phyloP scores from a whole-genome alignment of 1,140 invertebrate genomes.

The Penaeus vannamei region DNA sequence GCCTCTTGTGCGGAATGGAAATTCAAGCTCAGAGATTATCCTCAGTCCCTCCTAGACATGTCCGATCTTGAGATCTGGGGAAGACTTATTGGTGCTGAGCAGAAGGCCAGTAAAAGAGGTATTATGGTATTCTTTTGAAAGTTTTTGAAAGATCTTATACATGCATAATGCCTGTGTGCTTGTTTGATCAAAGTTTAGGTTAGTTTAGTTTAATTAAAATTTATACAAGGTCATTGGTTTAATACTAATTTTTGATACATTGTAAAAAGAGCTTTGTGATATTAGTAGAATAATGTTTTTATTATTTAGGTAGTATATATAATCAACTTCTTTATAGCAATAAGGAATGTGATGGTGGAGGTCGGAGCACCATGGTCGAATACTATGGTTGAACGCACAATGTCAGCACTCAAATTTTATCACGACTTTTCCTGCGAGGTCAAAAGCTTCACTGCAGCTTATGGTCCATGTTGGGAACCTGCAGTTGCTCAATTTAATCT shows the following conservation, averaged over 20 bases:
- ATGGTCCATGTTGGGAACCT: constrained; percentile 99
- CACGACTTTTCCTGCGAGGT: constrained; percentile 98
- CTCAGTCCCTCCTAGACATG: constrained; percentile 90
- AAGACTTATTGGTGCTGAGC: constrained; percentile 83
- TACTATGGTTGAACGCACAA: constrained; percentile 78
- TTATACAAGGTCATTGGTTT: too few species aligned
- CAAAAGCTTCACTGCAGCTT: constrained; percentile 89
- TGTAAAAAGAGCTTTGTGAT: neutral
- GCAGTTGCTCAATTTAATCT: constrained; percentile 96
- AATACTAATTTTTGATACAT: neutral
- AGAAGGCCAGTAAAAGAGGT: constrained; percentile 66
- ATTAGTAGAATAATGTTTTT: neutral
- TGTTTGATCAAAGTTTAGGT: neutral
- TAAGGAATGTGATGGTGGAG: constrained; percentile 58
- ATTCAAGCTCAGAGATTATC: constrained; percentile 94
- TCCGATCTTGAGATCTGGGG: constrained; percentile 90
- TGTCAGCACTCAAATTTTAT: constrained; percentile 97
- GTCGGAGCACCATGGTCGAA: constrained; percentile 68
- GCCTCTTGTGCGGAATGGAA: constrained; percentile 87
- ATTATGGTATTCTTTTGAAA: neutral
- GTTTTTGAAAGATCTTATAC: neutral
- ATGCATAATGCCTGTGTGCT: neutral
- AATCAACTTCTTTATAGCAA: constrained; percentile 40
- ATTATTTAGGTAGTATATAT: constrained; percentile 42
- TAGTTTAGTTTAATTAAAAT: neutral